A percentile compares a stretch with the other conserved stretches of the same genome.
Conservation (phyloP, 2,888 invertebrate species). For the Geophilus truncorum region DNA sequence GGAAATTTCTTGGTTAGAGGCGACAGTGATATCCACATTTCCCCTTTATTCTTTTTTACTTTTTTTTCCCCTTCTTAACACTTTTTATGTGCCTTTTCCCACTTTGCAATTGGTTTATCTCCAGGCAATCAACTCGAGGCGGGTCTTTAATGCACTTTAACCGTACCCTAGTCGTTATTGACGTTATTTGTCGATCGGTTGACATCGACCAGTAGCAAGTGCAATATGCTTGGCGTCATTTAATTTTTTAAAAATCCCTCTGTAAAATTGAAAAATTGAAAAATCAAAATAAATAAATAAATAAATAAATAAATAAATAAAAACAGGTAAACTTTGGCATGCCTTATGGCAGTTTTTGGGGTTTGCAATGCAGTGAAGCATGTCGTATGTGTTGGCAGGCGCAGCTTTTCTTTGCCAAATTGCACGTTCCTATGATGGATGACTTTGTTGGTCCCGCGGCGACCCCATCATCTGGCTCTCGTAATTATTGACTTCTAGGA, state of each 20-base stretch:
- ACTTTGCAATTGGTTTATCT: constrained; percentile 7
- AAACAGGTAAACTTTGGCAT: neutral
- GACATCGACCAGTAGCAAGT: neutral
- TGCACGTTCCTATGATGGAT: neutral
- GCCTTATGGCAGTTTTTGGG: neutral
- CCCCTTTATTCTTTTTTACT: neutral
- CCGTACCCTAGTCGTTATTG: neutral
- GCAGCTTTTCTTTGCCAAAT: neutral
- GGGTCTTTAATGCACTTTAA: constrained; percentile 7
- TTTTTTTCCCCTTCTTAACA: neutral
- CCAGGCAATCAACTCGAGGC: neutral
- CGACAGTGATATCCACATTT: neutral
- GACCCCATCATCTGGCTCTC: neutral
- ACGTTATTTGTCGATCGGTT: neutral
- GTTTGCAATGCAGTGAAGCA: neutral
- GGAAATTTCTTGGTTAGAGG: neutral
- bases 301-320: too few relatives aligned
- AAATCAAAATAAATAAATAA: neutral
- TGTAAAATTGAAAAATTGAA: neutral
- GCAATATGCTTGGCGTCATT: too few relatives aligned
- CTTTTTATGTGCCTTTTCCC: neutral
- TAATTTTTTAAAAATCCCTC: too few relatives aligned
- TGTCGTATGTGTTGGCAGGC: neutral
- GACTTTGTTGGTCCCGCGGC: neutral
- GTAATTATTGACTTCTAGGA: neutral